These are phyloP conservation scores for Dicaeum eximium DNA, from an alignment of 2,113 vertebrate species.

Conservation along the genomic window DNA sequence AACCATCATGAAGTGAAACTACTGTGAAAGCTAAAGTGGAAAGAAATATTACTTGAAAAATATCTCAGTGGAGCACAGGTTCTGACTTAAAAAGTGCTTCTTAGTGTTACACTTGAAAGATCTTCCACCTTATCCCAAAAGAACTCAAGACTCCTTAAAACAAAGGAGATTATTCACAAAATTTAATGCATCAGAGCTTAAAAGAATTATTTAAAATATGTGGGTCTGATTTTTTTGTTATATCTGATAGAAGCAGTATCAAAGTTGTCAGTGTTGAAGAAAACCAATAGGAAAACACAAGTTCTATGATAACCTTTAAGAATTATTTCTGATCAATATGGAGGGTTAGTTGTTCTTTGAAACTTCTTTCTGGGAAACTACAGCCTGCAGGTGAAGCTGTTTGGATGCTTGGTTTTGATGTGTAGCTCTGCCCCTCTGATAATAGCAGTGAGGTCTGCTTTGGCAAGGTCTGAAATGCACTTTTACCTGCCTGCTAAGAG, in stretches of 20 bases:
- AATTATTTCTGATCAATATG: neutral
- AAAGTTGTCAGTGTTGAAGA: neutral
- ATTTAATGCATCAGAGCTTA: neutral
- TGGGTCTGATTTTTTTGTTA: neutral
- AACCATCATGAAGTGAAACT: slow-evolving; percentile 32
- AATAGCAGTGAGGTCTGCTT: neutral
- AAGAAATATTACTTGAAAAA: slow-evolving; percentile 28
- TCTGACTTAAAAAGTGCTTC: slow-evolving; percentile 14
- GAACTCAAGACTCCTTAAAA: neutral
- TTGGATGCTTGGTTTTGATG: neutral
- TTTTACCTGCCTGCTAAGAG: neutral
- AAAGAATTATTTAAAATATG: neutral
- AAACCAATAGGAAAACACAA: neutral
- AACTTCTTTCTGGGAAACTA: neutral
- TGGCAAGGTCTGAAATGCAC: neutral
- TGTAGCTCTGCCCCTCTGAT: neutral
- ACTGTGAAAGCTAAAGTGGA: neutral
- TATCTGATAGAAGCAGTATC: neutral
- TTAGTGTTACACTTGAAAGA: slow-evolving; percentile 1
- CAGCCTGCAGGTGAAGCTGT: neutral
- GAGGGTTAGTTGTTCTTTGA: neutral
- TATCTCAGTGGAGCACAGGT: neutral
- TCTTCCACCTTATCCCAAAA: neutral
- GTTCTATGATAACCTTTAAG: neutral
- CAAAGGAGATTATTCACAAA: neutral